phyloP scores from a whole-genome alignment of 2,888 invertebrate species.

The Agriopis aurantiaria region DNA sequence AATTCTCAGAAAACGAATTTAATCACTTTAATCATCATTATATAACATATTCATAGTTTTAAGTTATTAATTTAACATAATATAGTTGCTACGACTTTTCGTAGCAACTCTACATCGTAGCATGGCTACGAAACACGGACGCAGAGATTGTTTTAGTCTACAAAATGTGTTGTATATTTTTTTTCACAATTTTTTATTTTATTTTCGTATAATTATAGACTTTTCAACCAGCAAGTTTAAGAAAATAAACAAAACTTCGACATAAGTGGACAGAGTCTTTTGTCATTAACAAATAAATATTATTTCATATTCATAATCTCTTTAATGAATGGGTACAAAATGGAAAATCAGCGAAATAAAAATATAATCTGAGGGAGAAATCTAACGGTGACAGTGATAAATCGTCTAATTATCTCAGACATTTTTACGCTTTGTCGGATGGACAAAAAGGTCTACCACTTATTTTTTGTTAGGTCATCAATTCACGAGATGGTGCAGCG shows the following conservation, averaged over 20 bases:
- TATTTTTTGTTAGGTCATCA: slow-evolving; percentile 46
- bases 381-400: slow-evolving; percentile 58
- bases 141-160: background rate
- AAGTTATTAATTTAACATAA: background rate
- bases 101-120: slow-evolving; percentile 24
- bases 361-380: slow-evolving; percentile 47
- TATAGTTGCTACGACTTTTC: slow-evolving; percentile 3
- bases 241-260: too few relatives aligned
- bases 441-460: slow-evolving; percentile 41
- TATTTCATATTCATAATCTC: background rate
- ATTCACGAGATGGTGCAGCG: slow-evolving; percentile 33
- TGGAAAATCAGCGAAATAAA: slow-evolving; percentile 31
- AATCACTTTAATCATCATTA: background rate
- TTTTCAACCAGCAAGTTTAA: background rate
- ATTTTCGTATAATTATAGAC: too few relatives aligned
- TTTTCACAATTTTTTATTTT: too few relatives aligned
- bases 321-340: slow-evolving; percentile 24
- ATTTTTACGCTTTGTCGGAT: slow-evolving; percentile 54
- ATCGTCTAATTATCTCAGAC: slow-evolving; percentile 61
- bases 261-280: too few relatives aligned
- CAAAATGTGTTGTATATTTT: background rate
- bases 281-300: too few relatives aligned
- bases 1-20: background rate
- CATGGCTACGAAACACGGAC: slow-evolving; percentile 4
- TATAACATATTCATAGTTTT: background rate